Evolutionary conservation across 2,113 vertebrate genomes (phyloP).

Genomic region (Daubentonia madagascariensis): DNA sequence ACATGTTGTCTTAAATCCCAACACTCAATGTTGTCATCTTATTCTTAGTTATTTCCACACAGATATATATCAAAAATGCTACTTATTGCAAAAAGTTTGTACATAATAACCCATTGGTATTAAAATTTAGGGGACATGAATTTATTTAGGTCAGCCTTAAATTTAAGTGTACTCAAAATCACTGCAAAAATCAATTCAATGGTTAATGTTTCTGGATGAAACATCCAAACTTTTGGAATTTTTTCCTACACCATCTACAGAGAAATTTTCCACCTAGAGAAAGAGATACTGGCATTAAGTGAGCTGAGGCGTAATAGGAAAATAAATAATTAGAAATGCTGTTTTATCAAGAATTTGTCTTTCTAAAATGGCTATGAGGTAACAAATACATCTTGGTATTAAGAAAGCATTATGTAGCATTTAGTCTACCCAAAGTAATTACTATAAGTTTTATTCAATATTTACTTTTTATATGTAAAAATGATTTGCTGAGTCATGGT

Average conservation of each 20-base stretch:
- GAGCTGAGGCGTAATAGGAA: neutral
- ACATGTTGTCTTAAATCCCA: neutral
- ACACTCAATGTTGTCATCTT: too few species aligned
- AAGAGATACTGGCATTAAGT: neutral
- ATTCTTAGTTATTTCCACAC: neutral
- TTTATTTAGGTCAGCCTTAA: neutral
- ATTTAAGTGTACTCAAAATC: neutral
- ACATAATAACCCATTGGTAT: neutral
- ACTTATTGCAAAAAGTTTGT: neutral
- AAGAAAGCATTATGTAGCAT: neutral
- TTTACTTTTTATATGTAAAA: neutral
- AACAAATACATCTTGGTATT: neutral
- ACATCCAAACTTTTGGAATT: neutral
- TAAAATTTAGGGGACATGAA: neutral
- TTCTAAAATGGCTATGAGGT: neutral
- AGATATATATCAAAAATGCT: neutral
- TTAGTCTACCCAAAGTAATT: neutral
- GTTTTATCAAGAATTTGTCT: neutral
- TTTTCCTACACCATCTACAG: neutral
- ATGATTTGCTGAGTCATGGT: neutral
- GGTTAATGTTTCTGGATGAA: neutral
- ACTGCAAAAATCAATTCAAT: neutral
- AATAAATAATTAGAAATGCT: neutral
- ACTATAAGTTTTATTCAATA: neutral
- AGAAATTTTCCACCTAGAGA: neutral